Conservation (phyloP, 2,113 vertebrate species). For the Calypte anna region DNA sequence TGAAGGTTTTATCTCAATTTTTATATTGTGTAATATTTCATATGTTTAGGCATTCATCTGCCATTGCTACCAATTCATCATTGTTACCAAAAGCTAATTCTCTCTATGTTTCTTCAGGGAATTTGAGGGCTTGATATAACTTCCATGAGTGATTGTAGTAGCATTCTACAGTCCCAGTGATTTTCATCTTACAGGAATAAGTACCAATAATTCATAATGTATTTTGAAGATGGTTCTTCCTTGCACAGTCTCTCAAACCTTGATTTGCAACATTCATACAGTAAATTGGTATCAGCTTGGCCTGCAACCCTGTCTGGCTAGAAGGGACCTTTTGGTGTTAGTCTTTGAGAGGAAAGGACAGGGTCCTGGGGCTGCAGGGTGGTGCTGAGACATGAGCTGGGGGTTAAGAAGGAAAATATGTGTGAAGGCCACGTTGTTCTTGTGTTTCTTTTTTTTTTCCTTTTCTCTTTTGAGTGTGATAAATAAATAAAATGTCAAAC, state of each 20-base stretch:
- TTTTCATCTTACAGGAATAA: background rate
- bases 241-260: background rate
- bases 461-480: background rate
- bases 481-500: background rate
- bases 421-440: background rate
- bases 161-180: background rate
- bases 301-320: background rate
- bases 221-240: background rate
- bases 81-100: background rate
- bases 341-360: background rate
- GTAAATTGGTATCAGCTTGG: background rate
- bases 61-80: background rate
- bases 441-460: background rate
- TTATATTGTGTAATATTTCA: background rate
- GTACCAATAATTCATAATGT: background rate
- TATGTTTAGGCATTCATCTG: fast-evolving
- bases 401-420: background rate
- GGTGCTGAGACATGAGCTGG: background rate
- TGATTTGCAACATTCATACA: background rate
- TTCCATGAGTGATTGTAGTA: background rate
- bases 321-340: background rate
- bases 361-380: background rate
- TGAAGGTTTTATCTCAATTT: background rate
- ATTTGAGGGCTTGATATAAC: background rate
- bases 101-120: fast-evolving